Evolutionary conservation across 2,797 vertebrate species (phyloP).

Genomic region (Enoplosus armatus): DNA sequence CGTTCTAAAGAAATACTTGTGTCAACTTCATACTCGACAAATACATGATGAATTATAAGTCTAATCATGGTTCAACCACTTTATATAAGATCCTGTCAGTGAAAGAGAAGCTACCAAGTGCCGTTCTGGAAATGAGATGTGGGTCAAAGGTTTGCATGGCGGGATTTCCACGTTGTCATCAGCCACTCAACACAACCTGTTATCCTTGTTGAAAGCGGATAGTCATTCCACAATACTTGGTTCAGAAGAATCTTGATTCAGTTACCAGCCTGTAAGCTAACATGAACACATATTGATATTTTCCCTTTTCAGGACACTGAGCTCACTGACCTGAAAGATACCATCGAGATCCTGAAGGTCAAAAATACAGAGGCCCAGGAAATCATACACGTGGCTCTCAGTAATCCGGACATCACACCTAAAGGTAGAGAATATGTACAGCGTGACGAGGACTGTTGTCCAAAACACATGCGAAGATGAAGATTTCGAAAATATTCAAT

Average conservation of each 20-base stretch:
- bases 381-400: conserved; percentile 94
- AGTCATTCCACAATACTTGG: conserved; percentile 26
- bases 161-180: conserved; percentile 52
- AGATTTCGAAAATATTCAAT: background rate
- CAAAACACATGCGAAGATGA: background rate
- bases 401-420: conserved; percentile 87
- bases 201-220: conserved; percentile 46
- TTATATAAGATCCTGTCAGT: conserved; percentile 16
- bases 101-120: conserved; percentile 1
- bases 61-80: background rate
- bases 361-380: conserved; percentile 97
- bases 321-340: conserved; percentile 93
- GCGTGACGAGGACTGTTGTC: background rate
- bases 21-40: background rate
- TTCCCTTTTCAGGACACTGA: conserved; percentile 89
- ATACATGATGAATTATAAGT: background rate
- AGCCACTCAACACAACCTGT: conserved; percentile 49
- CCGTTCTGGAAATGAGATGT: conserved; percentile 26
- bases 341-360: conserved; percentile 93
- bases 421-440: conserved; percentile 84
- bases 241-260: conserved; percentile 39
- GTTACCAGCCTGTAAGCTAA: conserved; percentile 22
- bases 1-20: background rate
- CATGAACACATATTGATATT: conserved; percentile 13
- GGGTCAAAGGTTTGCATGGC: conserved; percentile 38